Base-by-base conservation (phyloP, 1,140 invertebrate genomes). In the Anastatus disparis region DNA sequence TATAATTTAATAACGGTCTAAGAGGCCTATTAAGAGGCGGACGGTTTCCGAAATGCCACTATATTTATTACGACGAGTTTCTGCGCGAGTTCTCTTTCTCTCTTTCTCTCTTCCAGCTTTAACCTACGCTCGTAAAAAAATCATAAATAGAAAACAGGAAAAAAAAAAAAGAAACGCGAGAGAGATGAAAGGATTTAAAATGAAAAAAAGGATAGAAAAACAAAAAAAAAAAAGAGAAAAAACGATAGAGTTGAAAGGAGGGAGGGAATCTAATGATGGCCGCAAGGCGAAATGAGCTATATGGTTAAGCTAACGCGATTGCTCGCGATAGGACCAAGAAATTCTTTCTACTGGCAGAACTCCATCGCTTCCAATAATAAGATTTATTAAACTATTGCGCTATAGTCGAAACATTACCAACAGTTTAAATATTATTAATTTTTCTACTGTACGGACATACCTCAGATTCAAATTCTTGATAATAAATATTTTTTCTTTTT, bases 1-100 rank as follows among this genome's bases (percentile, higher is more conserved):
- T 82, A 83, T 82, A 81, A 84, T 82, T 84, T 82, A 82, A 82
- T 82, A 81, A 83, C 76, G 75, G 74, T 52, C 76, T 83, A 78
- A 79, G 77, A 83, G 78, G 77, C 63, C 79, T 73, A 84, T 83
- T 83, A 83, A 79, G 77, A 76, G 74, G 70, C 72, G 77, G 75
- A 78, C 69, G 74, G 74, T 84, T 80, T 81, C 77, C 73, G 62
- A 79, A 82, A 80, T 74, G 75, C 73, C 75, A 71, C 74, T 71
- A 76, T 81, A 81, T 82, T 83, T 84, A 84, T 83, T 82, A 75
- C 76, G 62, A 77, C 71, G 70, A 75, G 76, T 78, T 78, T 78
- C 44, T 55, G 24, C 46, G 13, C 1, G 50, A n/a, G 44, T 3
- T 13, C 42, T 13, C 42, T 13, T 15, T 15, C 42, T 17, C 12